phyloP scores from a whole-genome alignment of 2,888 invertebrate species.

The Agrochola lychnidis region DNA sequence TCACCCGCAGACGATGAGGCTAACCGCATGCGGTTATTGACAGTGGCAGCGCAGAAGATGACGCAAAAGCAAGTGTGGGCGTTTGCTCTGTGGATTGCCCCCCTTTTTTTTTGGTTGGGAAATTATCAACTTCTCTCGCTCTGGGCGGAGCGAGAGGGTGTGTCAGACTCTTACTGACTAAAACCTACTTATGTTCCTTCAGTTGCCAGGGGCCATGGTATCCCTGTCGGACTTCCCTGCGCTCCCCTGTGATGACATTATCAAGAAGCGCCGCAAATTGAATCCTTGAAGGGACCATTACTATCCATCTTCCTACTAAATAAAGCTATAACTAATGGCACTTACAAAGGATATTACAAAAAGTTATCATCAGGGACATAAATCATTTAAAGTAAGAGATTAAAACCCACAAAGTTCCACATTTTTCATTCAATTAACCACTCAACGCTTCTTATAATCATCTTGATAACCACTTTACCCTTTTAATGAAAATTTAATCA shows the following conservation, averaged over 20 bases:
- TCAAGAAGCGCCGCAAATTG: background rate
- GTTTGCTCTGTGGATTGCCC: background rate
- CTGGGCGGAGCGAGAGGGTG: too few species aligned
- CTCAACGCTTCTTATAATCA: conserved; percentile 60
- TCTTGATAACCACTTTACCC: conserved; percentile 65
- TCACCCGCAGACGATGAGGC: background rate
- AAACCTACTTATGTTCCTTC: too few species aligned
- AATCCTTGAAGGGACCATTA: background rate
- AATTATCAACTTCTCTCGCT: too few species aligned
- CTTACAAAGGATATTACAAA: conserved; percentile 19
- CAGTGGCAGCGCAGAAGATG: background rate
- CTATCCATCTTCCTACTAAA: background rate
- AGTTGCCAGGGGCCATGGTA: too few species aligned
- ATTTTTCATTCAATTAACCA: conserved; percentile 70
- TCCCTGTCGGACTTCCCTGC: too few species aligned
- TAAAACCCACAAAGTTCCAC: conserved; percentile 47
- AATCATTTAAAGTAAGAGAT: conserved; percentile 51
- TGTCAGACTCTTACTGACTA: too few species aligned
- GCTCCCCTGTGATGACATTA: background rate
- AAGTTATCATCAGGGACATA: conserved; percentile 24
- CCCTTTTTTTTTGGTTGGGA: too few species aligned
- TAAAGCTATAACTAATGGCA: conserved; percentile 10
- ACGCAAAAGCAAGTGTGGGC: too few species aligned
- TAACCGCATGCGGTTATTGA: background rate
- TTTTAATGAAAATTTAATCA: conserved; percentile 69